A percentile compares a stretch with the other conserved stretches of the same genome.
These are phyloP conservation scores for Lumbricus terrestris DNA, from an alignment of 2,888 invertebrate species.

Conservation along the genomic window DNA sequence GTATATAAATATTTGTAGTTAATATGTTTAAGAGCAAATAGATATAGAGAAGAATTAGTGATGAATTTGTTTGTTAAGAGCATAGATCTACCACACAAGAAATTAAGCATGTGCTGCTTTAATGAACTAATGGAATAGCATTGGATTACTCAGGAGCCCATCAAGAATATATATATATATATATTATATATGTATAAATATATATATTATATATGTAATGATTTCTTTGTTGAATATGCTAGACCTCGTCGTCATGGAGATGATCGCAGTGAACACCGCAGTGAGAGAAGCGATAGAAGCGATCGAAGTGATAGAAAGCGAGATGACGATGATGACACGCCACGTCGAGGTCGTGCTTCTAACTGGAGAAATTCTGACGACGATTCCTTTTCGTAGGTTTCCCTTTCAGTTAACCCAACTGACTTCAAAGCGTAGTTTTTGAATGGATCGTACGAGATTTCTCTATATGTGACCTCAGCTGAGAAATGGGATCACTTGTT, in stretches of 20 bases:
- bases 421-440: background rate
- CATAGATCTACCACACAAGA: background rate
- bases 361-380: conserved; percentile 21
- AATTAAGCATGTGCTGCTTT: background rate
- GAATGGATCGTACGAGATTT: background rate
- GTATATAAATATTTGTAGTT: too few species aligned
- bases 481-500: too few species aligned
- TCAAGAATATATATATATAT: too few species aligned
- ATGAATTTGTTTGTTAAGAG: background rate
- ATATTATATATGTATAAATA: too few species aligned
- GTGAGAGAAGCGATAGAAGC: background rate
- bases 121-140: background rate
- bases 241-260: conserved; percentile 30
- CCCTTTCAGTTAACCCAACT: background rate
- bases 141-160: background rate
- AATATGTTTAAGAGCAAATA: too few species aligned
- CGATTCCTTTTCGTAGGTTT: conserved; percentile 12
- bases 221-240: background rate
- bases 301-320: background rate
- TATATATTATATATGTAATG: too few species aligned
- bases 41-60: background rate
- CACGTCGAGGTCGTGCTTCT: background rate
- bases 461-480: too few species aligned
- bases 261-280: background rate
- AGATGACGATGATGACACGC: background rate